phyloP scores from a whole-genome alignment of 2,113 vertebrate genomes.

The Excalfactoria chinensis region DNA sequence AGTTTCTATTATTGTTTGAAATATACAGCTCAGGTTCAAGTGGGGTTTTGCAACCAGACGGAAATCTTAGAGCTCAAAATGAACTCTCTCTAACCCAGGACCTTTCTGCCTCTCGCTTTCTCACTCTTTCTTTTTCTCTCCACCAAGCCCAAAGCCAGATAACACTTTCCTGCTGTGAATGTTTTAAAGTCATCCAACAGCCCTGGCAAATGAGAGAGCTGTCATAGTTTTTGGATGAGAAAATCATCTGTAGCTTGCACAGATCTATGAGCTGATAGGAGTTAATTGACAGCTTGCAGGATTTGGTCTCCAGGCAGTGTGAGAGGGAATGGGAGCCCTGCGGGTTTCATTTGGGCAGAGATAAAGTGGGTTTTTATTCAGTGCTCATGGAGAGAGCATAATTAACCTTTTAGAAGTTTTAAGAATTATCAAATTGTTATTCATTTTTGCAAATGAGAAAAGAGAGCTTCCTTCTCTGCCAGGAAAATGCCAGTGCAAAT shows the following conservation, averaged over 20 bases:
- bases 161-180: slow-evolving; percentile 73
- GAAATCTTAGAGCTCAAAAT: slow-evolving; percentile 47
- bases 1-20: slow-evolving; percentile 33
- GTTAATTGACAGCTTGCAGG: slow-evolving; percentile 80
- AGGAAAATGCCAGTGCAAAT: slow-evolving; percentile 76
- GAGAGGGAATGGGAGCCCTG: slow-evolving; percentile 73
- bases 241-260: slow-evolving; percentile 71
- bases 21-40: slow-evolving; percentile 37
- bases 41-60: neutral
- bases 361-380: slow-evolving; percentile 82
- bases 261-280: slow-evolving; percentile 77
- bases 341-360: slow-evolving; percentile 80
- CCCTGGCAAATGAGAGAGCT: slow-evolving; percentile 75
- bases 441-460: slow-evolving; percentile 84
- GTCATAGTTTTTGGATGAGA: slow-evolving; percentile 76
- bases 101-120: slow-evolving; percentile 20
- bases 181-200: slow-evolving; percentile 72
- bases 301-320: slow-evolving; percentile 74
- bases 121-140: slow-evolving; percentile 36
- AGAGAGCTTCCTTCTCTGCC: slow-evolving; percentile 71
- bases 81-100: slow-evolving; percentile 56
- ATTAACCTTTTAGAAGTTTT: slow-evolving; percentile 85
- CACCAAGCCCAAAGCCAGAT: slow-evolving; percentile 55
- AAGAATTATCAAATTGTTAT: slow-evolving; percentile 86
- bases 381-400: slow-evolving; percentile 77